Evolutionary conservation across 2,888 invertebrate species (phyloP), one percentile per base, ranked within the genome.

Genomic region (Mythimna pallens): DNA sequence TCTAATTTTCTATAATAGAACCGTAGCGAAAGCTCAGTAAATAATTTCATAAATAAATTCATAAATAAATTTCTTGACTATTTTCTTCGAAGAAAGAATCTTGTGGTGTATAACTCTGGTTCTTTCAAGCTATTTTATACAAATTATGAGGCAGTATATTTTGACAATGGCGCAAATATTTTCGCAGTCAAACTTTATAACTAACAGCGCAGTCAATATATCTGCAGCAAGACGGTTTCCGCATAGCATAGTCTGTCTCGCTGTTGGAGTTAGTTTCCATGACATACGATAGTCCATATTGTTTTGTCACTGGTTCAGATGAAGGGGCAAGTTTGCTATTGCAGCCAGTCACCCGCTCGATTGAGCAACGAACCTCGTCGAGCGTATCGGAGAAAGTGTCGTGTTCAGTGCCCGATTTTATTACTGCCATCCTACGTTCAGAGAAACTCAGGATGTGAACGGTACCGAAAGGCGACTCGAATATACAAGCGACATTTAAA

Each of bases 371-470:
- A 62, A 67, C 57, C 72, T 70, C 65, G 54, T 68, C 70, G 74
- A 86, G 77, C 86, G 87, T 82, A 79, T 78, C 87, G 80, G 86
- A 82, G 86, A 86, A 86, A 86, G 86, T 87, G 80, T 80, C 79
- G 71, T 77, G 82, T 57, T 86, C 78, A 59, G 40, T 76, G 80
- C 80, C 80, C 78, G 83, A 80, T 85, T 87, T 87, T 88, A 88
- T 89, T 82, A 81, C 78, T 63, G 62, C 76, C 74, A 72, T 82
- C 86, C 76, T 77, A 82, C 81, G 82, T 75, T 76, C 73, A 83
- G 85, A 87, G 88, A 88, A 90, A 90, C 87, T 86, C 82, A 87
- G 87, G 87, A 89, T 87, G 84, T 84, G 68, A 82, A 79, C 76
- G 62, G 69, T 81, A 80, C 62, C 73, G 70, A 83, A 73, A 85